These are phyloP conservation scores for Drosophila prostipennis DNA, from an alignment of 2,888 invertebrate genomes.

Conservation along the genomic window DNA sequence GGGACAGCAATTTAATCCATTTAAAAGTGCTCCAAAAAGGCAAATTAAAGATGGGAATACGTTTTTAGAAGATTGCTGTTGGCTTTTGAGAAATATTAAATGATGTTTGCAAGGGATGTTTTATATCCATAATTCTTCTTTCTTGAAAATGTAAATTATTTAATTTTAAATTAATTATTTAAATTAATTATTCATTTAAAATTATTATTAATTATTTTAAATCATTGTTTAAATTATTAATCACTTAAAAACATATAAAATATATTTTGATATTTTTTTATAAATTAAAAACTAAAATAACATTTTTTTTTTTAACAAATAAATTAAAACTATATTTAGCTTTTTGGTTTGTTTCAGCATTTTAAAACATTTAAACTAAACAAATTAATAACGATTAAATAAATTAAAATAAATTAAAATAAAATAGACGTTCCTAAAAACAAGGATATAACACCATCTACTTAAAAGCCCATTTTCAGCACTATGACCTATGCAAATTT, in stretches of 20 bases:
- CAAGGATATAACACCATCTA: background rate
- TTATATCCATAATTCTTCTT: background rate
- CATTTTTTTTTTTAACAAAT: too few relatives aligned
- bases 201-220: too few relatives aligned
- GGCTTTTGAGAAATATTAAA: background rate
- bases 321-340: too few relatives aligned
- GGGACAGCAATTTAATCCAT: conserved; percentile 28
- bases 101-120: background rate
- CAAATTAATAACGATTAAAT: too few relatives aligned
- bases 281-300: too few relatives aligned
- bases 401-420: too few relatives aligned
- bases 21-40: conserved; percentile 22
- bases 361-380: too few relatives aligned
- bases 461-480: conserved; percentile 9
- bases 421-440: too few relatives aligned
- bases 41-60: conserved; percentile 1
- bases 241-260: background rate
- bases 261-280: too few relatives aligned
- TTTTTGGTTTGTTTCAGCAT: too few relatives aligned
- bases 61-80: background rate
- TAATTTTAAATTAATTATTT: too few relatives aligned
- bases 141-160: background rate
- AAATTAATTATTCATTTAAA: too few relatives aligned
- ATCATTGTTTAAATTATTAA: background rate
- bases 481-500: conserved; percentile 38